These are phyloP conservation scores for Pygathrix nemaeus DNA, from an alignment of 2,113 vertebrate species.

Conservation along the genomic window DNA sequence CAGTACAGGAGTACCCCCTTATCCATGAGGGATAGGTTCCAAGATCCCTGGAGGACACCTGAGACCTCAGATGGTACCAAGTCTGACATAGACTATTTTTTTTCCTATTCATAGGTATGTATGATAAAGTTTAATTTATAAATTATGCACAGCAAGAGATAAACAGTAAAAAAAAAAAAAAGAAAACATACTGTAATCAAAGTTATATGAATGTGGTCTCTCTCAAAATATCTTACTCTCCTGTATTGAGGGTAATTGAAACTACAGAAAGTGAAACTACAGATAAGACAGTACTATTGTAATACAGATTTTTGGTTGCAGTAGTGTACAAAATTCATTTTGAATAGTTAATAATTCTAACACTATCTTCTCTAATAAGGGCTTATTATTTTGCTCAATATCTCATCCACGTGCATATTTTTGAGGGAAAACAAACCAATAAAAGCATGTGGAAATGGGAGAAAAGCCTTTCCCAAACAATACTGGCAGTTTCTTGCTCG, in stretches of 20 bases:
- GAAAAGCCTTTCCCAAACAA: not conserved
- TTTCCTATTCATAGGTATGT: not conserved
- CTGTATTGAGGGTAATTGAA: not conserved
- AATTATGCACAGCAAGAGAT: not conserved
- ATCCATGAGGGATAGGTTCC: not conserved
- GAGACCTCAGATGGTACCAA: not conserved
- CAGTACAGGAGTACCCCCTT: not conserved
- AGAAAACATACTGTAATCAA: not conserved
- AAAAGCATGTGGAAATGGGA: not conserved
- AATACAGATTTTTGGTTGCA: not conserved
- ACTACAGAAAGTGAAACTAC: not conserved
- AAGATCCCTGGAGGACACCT: not conserved
- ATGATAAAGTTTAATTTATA: not conserved
- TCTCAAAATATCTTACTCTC: not conserved
- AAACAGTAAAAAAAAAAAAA: not conserved
- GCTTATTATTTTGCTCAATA: not conserved
- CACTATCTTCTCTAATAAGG: not conserved
- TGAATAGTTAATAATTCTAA: not conserved
- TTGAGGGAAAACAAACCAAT: slow-evolving; percentile 1
- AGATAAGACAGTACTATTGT: not conserved
- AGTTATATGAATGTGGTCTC: not conserved
- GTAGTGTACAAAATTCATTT: not conserved
- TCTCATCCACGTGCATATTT: not conserved
- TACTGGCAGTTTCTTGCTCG: not conserved
- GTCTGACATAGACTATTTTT: not conserved